A percentile compares a stretch with the other conserved stretches of the same genome.
These are phyloP conservation scores for Notospermus geniculatus DNA, from an alignment of 1,140 invertebrate species.

Conservation along the genomic window DNA sequence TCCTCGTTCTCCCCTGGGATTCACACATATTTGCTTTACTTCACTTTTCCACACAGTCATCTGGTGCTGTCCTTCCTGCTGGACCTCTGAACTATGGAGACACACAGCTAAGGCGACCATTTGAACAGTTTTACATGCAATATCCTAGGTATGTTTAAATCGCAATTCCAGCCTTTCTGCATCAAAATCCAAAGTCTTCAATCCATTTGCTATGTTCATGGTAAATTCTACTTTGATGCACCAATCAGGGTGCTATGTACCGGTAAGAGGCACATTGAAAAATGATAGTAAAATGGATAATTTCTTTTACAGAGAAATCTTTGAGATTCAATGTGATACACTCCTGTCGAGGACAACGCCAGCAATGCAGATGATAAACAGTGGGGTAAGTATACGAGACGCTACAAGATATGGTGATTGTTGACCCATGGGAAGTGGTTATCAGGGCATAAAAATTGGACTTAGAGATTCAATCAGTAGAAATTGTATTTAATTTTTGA, in stretches of 20 bases:
- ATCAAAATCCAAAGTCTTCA: no score
- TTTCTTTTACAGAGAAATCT: conserved; percentile 19
- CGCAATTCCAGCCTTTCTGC: not conserved
- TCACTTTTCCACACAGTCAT: conserved; percentile 14
- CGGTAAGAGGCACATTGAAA: no score
- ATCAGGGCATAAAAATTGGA: no score
- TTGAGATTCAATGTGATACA: conserved; percentile 6
- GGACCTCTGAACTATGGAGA: conserved; percentile 36
- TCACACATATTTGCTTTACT: conserved; percentile 1
- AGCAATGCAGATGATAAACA: not conserved
- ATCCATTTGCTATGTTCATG: no score
- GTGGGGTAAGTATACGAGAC: not conserved
- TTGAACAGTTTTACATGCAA: conserved; percentile 31
- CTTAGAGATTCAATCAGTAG: no score
- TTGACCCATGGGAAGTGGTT: no score
- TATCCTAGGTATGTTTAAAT: conserved; percentile 27
- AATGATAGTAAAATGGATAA: not conserved
- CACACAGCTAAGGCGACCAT: conserved; percentile 16
- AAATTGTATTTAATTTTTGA: no score
- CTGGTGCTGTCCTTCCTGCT: conserved; percentile 20
- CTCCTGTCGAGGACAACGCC: not conserved
- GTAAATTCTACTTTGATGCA: no score
- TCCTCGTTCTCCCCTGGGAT: no score
- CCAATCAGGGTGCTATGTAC: no score
- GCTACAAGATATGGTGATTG: no score